Conservation (phyloP, 2,113 vertebrate species). For the Chrysochloris asiatica region DNA sequence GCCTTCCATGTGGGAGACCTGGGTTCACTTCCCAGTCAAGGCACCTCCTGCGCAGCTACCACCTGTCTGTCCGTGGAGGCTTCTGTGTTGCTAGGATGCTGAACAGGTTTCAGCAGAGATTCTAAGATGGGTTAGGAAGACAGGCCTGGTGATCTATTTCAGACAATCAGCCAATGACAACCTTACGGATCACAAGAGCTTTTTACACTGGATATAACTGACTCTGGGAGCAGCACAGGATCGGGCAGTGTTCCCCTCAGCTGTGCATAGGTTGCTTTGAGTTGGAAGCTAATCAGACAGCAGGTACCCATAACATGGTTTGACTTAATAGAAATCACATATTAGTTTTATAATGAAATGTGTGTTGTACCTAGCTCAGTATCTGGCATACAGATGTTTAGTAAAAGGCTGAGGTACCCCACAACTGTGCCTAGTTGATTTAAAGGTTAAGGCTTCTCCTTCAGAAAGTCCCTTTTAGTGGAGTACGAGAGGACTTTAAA, state of each 20-base stretch:
- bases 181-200: too few species aligned
- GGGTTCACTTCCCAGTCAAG: background rate
- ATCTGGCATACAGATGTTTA: background rate
- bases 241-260: background rate
- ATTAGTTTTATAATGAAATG: constrained; percentile 10
- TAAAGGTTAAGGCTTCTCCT: too few species aligned
- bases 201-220: too few species aligned
- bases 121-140: background rate
- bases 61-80: background rate
- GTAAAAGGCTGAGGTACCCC: background rate
- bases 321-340: constrained; percentile 21
- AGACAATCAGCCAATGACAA: too few species aligned
- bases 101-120: background rate
- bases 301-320: background rate
- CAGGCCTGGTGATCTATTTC: background rate
- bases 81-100: background rate
- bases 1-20: background rate
- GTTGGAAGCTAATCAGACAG: background rate
- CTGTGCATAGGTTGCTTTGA: background rate
- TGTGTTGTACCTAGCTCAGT: background rate
- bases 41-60: background rate
- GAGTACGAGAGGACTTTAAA: background rate
- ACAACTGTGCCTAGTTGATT: too few species aligned
- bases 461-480: background rate
- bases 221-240: background rate